Base-by-base conservation (phyloP, 2,888 invertebrate species). In the Synanthedon vespiformis region DNA sequence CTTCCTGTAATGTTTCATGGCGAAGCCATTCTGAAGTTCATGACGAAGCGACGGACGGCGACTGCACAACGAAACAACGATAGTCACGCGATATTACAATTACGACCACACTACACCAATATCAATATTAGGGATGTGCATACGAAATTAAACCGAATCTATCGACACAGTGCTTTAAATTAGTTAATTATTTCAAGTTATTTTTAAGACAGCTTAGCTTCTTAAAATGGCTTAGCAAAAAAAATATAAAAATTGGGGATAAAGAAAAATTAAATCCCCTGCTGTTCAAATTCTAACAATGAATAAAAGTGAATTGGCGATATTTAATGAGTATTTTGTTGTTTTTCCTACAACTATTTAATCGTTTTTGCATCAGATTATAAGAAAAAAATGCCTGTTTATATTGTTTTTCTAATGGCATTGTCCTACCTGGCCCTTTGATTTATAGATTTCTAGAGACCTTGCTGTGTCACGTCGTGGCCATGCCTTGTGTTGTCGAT, bases 1-100 rank as follows among this genome's bases (percentile, higher is more conserved):
- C 74, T 75, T 71, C 66, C 56, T 49, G 18, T 57, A 59, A 61
- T 59, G 56, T 54, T 53, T 60, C 54, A 57, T 48, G 41, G 52
- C 6, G 18, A 49, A 34, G 40, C 54, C 34, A 34, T 34, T 12
- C 50, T 50, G 58, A 61, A 60, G 58, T 60, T 62, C 61, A 61
- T 48, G 22, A 48, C 48, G 18, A 48, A 8, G 44, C 48, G 18
- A 16, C 48, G 34, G 18, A 16, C 48, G 34, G 34, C 34, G 8
- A 34, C 34, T 34, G 34, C 34, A 34, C 34, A 34, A 34, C 34
- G 10, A 6, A 48, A 16, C 47, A 51, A 57, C 53, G 55, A 55
- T 55, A 57, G 64, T 60, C 67, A 68, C 67, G 67, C 67, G 60
- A 68, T 55, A 57, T 56, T 56, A 44, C 44, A 14, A 12, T 13